Evolutionary conservation across 2,113 vertebrate genomes (phyloP).

Genomic region (Bos javanicus): DNA sequence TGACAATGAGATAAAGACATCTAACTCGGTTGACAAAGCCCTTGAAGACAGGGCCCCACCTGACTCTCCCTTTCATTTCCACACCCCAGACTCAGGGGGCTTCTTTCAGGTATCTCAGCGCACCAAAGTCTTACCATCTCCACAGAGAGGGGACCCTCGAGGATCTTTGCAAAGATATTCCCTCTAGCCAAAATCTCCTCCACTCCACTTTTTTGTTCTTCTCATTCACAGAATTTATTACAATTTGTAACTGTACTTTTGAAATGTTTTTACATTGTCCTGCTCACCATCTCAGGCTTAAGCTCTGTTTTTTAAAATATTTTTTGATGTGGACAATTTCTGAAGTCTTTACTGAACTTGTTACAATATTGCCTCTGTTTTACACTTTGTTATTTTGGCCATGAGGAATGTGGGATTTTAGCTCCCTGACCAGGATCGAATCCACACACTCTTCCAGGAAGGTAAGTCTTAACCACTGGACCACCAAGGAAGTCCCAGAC

Average conservation of each 20-base stretch:
- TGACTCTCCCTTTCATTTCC: background rate
- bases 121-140: background rate
- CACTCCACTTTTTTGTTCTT: background rate
- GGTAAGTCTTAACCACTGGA: background rate
- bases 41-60: background rate
- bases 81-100: background rate
- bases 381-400: background rate
- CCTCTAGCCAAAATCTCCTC: background rate
- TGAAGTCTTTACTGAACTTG: background rate
- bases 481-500: background rate
- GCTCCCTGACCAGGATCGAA: background rate
- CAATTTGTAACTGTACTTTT: background rate
- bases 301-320: background rate
- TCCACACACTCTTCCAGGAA: background rate
- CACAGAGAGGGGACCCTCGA: rapidly evolving
- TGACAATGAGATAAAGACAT: background rate
- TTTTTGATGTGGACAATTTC: background rate
- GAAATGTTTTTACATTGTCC: background rate
- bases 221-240: background rate
- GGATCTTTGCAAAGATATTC: background rate
- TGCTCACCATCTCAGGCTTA: background rate
- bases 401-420: background rate
- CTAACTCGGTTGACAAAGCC: rapidly evolving
- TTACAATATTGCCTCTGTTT: background rate
- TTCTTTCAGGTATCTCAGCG: background rate